A percentile compares a stretch with the other conserved stretches of the same genome.
These are phyloP conservation scores for Dinoponera quadriceps DNA, from an alignment of 1,140 invertebrate species.

Conservation along the genomic window DNA sequence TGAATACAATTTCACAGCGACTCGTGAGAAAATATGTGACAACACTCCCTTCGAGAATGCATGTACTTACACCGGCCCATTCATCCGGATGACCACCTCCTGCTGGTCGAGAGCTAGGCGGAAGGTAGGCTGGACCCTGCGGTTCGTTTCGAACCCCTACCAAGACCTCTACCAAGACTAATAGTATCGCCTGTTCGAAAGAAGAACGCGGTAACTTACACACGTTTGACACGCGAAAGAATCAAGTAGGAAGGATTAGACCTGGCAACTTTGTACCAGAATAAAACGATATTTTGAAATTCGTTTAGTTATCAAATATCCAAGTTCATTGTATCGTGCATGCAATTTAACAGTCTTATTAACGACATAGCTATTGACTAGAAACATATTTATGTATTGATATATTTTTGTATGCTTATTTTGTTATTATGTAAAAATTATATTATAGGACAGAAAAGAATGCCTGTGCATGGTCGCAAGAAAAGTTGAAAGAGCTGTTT, in stretches of 20 bases:
- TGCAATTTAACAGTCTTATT: neutral
- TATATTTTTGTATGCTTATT: neutral
- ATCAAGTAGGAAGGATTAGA: neutral
- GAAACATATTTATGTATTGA: neutral
- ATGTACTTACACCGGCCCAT: conserved; percentile 82
- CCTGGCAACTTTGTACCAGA: neutral
- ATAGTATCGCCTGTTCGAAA: conserved; percentile 77
- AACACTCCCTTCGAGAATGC: neutral
- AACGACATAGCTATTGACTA: neutral
- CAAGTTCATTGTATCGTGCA: too few relatives aligned
- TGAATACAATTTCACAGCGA: neutral
- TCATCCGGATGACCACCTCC: conserved; percentile 81
- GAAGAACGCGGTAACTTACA: neutral
- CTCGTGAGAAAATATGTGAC: neutral
- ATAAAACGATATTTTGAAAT: neutral
- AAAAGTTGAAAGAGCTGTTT: conserved; percentile 95
- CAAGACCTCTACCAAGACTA: conserved; percentile 80
- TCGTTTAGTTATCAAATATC: too few relatives aligned
- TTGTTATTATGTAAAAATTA: conserved; percentile 8
- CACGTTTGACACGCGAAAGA: neutral
- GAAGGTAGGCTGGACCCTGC: conserved; percentile 86
- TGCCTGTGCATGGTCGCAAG: conserved; percentile 98
- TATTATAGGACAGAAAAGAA: conserved; percentile 97
- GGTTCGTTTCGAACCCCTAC: conserved; percentile 80
- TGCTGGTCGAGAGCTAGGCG: conserved; percentile 81